Evolutionary conservation across 1,140 invertebrate species (phyloP), one percentile per base, ranked within the genome.

Genomic region (Drosophila bipectinata): DNA sequence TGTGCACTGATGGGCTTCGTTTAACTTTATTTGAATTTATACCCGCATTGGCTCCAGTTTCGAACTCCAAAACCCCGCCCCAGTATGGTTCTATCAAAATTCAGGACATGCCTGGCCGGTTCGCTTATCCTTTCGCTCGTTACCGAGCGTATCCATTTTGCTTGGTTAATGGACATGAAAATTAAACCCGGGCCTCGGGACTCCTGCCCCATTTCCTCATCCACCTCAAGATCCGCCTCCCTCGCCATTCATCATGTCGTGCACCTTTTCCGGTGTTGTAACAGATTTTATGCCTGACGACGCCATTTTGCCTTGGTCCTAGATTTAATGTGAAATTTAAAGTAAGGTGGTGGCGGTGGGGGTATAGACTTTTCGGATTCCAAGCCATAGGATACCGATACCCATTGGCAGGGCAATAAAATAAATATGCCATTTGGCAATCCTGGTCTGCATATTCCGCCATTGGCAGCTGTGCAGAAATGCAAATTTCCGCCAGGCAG

Each of bases 151-250:
- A 61, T 79, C 74, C 80, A 91, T 91, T 90, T 82, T 72, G 75
- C 60, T 75, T 88, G 89, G 69, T 90, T 91, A 91, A 91, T 91
- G 89, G 80, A 90, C 84, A 90, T 83, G 88, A 91, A 91, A 91
- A 91, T 91, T 91, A 90, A 90, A 77, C 68, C 18, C 44, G 44
- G 44, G 1, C 6, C 6, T 6, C 51, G 49, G 63, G 10, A 39
- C 14, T 30, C 47, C 56, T 44, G 41, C n/a, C 4, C 12, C 52
- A 47, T 15, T 32, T 4, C 57, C 37, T 37, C 8, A 12, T 41
- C 41, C 10, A 14, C 6, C 10, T 28, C 18, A 61, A 41, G 24
- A 14, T 53, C 41, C 10, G 8, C 6, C 18, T 28, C 21, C 72
- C 39, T 37, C 21, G 44, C 44, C 30, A 28, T 28, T 28, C 30